Conservation (phyloP, 2,888 invertebrate species). For the Malachius bipustulatus region DNA sequence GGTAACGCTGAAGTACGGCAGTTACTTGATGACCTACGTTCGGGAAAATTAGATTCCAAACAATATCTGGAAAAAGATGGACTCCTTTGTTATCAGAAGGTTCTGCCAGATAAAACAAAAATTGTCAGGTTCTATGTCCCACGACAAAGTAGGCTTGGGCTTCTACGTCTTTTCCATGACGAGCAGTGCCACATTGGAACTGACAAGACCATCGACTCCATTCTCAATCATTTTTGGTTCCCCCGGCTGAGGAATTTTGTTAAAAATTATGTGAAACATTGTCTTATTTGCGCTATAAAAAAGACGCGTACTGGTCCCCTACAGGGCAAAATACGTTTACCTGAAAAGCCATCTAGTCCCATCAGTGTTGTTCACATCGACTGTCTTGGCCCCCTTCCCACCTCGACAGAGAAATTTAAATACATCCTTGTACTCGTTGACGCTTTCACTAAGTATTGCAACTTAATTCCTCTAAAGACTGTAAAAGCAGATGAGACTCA, state of each 20-base stretch:
- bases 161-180: conserved; percentile 22
- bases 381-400: no score
- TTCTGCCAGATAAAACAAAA: conserved; percentile 14
- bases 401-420: conserved; percentile 12
- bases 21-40: conserved; percentile 11
- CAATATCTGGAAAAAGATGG: conserved; percentile 20
- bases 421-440: conserved; percentile 15
- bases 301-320: conserved; percentile 20
- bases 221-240: conserved; percentile 22
- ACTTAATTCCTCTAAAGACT: conserved; percentile 14
- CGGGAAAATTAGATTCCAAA: conserved; percentile 20
- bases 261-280: conserved; percentile 21
- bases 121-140: conserved; percentile 18
- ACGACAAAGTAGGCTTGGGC: conserved; percentile 18
- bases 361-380: conserved; percentile 15
- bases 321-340: no score
- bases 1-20: conserved; percentile 15
- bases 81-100: conserved; percentile 15
- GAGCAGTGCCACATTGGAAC: conserved; percentile 20
- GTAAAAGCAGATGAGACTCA: conserved; percentile 14
- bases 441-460: conserved; percentile 16
- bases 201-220: conserved; percentile 20
- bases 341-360: conserved; percentile 11
- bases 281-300: conserved; percentile 21
- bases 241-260: conserved; percentile 20